Evolutionary conservation across 2,888 invertebrate species (phyloP).

Genomic region (Prosapia bicincta): DNA sequence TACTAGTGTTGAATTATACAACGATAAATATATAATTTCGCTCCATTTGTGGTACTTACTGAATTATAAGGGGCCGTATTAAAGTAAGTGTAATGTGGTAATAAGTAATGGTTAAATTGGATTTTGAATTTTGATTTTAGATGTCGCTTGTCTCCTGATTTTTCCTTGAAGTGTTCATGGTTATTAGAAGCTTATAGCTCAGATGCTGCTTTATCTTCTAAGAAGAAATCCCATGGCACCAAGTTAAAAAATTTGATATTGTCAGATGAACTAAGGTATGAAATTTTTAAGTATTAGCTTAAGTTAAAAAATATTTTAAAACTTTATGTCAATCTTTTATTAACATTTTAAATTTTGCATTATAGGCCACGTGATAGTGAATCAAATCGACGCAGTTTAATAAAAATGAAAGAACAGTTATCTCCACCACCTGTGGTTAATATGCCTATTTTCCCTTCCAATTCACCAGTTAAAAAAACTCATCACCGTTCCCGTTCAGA

Average conservation of each 20-base stretch:
- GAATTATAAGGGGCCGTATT: too few relatives aligned
- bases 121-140: conserved; percentile 53
- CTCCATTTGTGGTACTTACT: too few relatives aligned
- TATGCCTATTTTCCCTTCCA: conserved; percentile 42
- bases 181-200: conserved; percentile 90
- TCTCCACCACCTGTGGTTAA: conserved; percentile 16
- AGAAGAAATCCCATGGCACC: conserved; percentile 70
- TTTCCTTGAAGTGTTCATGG: conserved; percentile 95
- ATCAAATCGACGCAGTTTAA: conserved; percentile 42
- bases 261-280: conserved; percentile 51
- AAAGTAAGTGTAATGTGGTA: too few relatives aligned
- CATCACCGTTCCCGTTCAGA: conserved; percentile 81
- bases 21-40: too few relatives aligned
- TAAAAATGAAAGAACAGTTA: conserved; percentile 41
- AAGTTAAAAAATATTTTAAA: not conserved
- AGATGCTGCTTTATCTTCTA: conserved; percentile 62
- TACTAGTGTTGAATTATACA: too few relatives aligned
- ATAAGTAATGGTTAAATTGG: too few relatives aligned
- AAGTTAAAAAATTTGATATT: conserved; percentile 71
- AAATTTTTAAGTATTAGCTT: not conserved
- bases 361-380: conserved; percentile 42
- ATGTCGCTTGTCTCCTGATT: conserved; percentile 92
- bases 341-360: conserved; percentile 3
- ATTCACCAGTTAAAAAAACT: conserved; percentile 60
- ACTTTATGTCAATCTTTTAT: not conserved